phyloP scores from a whole-genome alignment of 2,113 vertebrate species.

The Chloropsis cyanopogon region DNA sequence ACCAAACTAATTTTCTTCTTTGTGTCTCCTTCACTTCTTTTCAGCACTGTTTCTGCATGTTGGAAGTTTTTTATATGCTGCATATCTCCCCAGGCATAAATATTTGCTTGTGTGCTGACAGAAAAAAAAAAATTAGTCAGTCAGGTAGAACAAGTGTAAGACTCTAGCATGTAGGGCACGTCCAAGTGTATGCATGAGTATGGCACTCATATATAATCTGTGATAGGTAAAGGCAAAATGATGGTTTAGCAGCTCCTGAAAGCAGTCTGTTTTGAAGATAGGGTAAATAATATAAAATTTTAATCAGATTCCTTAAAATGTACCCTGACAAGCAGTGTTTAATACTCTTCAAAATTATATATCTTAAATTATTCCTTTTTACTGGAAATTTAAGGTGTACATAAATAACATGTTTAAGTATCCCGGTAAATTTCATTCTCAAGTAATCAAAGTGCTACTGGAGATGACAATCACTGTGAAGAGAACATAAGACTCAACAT shows the following conservation, averaged over 20 bases:
- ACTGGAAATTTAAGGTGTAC: constrained; percentile 3
- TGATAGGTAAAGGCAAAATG: background rate
- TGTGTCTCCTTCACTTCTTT: background rate
- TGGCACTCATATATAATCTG: background rate
- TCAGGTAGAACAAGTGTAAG: background rate
- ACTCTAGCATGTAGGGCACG: background rate
- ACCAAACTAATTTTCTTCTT: background rate
- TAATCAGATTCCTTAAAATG: constrained; percentile 1
- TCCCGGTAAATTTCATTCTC: background rate
- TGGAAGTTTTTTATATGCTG: background rate
- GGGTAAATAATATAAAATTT: constrained; percentile 27
- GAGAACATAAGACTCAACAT: constrained; percentile 5
- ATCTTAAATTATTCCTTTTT: constrained; percentile 34
- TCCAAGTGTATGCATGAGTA: background rate
- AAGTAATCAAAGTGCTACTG: background rate
- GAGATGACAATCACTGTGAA: background rate
- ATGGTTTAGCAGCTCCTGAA: background rate
- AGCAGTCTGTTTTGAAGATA: background rate
- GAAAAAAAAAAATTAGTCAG: background rate
- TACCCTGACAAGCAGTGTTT: constrained; percentile 1
- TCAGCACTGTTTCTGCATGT: background rate
- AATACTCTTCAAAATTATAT: constrained; percentile 23
- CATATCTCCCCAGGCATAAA: background rate
- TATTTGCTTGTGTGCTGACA: background rate
- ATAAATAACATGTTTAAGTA: background rate